These are phyloP conservation scores for Ligdia adustata DNA, from an alignment of 2,888 invertebrate species.

Conservation along the genomic window DNA sequence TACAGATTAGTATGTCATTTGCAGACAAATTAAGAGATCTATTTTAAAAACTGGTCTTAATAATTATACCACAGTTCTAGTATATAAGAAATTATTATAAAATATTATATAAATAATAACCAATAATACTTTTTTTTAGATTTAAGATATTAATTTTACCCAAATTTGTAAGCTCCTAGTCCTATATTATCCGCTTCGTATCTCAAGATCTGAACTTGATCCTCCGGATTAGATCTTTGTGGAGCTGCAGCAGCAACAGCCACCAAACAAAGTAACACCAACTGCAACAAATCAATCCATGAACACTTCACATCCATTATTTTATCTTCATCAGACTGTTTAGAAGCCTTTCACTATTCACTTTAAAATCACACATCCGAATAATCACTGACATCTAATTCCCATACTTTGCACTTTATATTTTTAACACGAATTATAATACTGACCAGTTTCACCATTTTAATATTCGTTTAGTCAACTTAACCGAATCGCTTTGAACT, in stretches of 20 bases:
- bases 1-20: no score
- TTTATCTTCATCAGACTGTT: neutral
- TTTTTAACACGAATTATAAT: slow-evolving; percentile 12
- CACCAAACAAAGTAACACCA: slow-evolving; percentile 70
- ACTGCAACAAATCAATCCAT: slow-evolving; percentile 51
- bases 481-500: slow-evolving; percentile 48
- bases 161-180: slow-evolving; percentile 62
- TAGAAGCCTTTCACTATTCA: neutral
- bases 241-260: slow-evolving; percentile 63
- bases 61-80: no score
- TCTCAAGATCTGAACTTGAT: slow-evolving; percentile 59
- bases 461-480: slow-evolving; percentile 46
- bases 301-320: slow-evolving; percentile 25
- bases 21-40: no score
- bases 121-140: no score
- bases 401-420: slow-evolving; percentile 1
- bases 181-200: slow-evolving; percentile 68
- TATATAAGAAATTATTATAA: no score
- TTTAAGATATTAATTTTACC: slow-evolving; percentile 56
- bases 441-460: slow-evolving; percentile 64
- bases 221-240: slow-evolving; percentile 45
- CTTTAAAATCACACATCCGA: no score
- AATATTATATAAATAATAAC: no score
- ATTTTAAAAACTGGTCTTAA: no score
- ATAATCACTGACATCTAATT: no score